phyloP scores from a whole-genome alignment of 2,888 invertebrate genomes.

The Amiota communis region DNA sequence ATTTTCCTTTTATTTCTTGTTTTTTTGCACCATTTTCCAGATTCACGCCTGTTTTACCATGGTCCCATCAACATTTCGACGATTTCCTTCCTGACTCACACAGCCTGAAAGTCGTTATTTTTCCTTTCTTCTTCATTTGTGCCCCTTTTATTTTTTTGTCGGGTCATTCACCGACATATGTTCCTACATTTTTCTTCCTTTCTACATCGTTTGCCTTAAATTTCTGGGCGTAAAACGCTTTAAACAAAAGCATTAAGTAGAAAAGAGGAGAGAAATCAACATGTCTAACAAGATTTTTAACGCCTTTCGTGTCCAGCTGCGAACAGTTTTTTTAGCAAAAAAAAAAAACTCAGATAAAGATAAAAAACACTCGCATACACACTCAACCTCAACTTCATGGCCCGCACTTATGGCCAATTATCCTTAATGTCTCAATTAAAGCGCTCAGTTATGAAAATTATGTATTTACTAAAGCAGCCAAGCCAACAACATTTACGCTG shows the following conservation, averaged over 20 bases:
- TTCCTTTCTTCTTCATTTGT: neutral
- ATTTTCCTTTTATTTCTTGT: neutral
- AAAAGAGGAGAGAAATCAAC: neutral
- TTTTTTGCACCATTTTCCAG: constrained; percentile 1
- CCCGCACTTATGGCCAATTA: constrained; percentile 58
- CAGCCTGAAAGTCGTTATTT: too few relatives aligned
- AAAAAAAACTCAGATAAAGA: neutral
- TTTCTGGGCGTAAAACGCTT: constrained; percentile 6
- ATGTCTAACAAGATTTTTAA: constrained; percentile 12
- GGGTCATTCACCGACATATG: constrained; percentile 27
- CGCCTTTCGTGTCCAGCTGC: constrained; percentile 16
- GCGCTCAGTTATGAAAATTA: constrained; percentile 63
- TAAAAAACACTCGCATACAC: neutral
- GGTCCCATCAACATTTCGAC: neutral
- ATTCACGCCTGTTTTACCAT: constrained; percentile 26
- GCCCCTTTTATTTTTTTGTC: neutral
- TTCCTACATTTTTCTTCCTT: constrained; percentile 1
- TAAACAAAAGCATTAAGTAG: neutral
- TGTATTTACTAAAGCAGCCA: constrained; percentile 39
- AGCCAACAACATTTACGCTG: neutral
- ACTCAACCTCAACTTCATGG: neutral
- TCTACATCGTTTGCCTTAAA: constrained; percentile 7
- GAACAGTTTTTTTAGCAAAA: neutral
- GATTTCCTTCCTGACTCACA: too few relatives aligned
- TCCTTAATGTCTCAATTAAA: constrained; percentile 61